A percentile compares a stretch with the other conserved stretches of the same genome.
Evolutionary conservation across 1,140 invertebrate genomes (phyloP).

Genomic region (Bombus superbus): DNA sequence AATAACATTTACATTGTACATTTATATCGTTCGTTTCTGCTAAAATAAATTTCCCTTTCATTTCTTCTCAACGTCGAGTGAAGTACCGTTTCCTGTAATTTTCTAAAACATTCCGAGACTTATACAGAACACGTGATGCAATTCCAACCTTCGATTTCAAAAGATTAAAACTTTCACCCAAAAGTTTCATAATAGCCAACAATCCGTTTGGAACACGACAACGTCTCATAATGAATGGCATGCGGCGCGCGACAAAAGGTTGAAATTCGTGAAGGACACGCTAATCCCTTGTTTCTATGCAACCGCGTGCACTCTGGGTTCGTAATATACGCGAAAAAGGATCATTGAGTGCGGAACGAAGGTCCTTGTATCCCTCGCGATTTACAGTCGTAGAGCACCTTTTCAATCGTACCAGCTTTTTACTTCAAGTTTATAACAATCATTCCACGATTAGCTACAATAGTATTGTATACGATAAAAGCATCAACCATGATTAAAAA

Average conservation of each 20-base stretch:
- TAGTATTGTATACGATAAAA: not conserved
- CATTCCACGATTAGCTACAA: not conserved
- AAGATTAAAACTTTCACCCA: not conserved
- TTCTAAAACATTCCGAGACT: not conserved
- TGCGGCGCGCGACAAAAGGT: not conserved
- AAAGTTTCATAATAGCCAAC: not conserved
- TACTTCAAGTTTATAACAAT: not conserved
- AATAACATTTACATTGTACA: too few species aligned
- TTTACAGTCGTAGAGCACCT: not conserved
- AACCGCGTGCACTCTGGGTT: not conserved
- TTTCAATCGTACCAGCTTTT: too few species aligned
- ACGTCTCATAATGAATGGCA: slow-evolving; percentile 4
- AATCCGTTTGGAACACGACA: slow-evolving; percentile 13
- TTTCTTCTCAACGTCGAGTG: too few species aligned
- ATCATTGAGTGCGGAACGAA: not conserved
- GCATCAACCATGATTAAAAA: not conserved
- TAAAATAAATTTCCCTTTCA: too few species aligned
- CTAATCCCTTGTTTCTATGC: slow-evolving; percentile 50
- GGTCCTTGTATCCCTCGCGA: not conserved
- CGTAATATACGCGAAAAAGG: not conserved
- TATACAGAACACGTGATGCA: not conserved
- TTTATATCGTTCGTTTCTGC: not conserved
- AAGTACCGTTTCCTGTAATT: not conserved
- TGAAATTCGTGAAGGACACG: slow-evolving; percentile 27
- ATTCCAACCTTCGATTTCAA: not conserved